phyloP scores from a whole-genome alignment of 2,113 vertebrate species.

The Seriola dumerili region DNA sequence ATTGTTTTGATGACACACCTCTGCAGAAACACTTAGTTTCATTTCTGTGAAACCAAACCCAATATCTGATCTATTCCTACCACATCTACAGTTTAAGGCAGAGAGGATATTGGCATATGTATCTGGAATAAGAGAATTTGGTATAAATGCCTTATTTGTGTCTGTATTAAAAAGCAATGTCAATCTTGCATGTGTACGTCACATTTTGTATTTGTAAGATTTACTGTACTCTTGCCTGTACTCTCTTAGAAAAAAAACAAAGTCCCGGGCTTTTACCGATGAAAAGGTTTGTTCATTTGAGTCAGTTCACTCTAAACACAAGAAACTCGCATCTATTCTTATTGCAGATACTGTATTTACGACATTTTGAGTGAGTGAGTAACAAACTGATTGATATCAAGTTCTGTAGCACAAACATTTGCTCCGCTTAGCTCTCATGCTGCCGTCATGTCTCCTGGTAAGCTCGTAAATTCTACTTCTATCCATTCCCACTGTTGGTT shows the following conservation, averaged over 20 bases:
- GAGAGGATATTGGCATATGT: neutral
- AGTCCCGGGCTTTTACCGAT: neutral
- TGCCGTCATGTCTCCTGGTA: neutral
- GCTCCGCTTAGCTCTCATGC: neutral
- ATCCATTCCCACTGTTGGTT: neutral
- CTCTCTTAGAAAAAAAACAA: too few relatives aligned
- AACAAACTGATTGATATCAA: too few relatives aligned
- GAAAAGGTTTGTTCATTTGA: neutral
- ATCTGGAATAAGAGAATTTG: neutral
- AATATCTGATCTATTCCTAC: neutral
- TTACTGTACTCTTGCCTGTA: neutral
- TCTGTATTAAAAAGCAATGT: neutral
- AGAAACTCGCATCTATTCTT: too few relatives aligned
- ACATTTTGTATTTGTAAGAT: neutral
- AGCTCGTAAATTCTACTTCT: slow-evolving; percentile 1
- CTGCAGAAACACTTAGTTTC: neutral
- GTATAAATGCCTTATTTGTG: neutral
- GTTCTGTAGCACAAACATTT: neutral
- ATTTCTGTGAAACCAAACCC: slow-evolving; percentile 43
- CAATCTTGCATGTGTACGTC: neutral
- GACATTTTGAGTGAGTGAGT: neutral
- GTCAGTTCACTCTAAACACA: neutral
- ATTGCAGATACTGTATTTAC: too few relatives aligned
- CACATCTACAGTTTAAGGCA: neutral
- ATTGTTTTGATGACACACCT: neutral